Base-by-base conservation (phyloP, 2,797 vertebrate species). In the Sylvia borin region DNA sequence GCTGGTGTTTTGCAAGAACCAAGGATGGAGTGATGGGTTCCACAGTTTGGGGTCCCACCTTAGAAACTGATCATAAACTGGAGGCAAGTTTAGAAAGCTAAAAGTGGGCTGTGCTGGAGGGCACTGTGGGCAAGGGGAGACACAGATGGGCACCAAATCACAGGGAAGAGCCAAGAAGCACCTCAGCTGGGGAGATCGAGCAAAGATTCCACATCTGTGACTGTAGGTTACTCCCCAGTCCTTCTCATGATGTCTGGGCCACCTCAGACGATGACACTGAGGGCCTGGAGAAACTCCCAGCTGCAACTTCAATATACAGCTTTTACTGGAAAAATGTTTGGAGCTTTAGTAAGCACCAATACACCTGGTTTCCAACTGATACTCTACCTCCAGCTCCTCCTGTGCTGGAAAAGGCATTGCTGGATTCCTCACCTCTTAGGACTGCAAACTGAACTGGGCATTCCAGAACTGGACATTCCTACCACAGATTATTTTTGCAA, bases 91-190 rank as follows among this genome's bases (percentile, higher is more conserved):
- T 29, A 60, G 32, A 47, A 40, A 65, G 40, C 38, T 38, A 29
- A 24, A 27, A 53, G 34, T 11, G 36, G 20, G 21, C 48, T 77
- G 38, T 5, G 7, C 51, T 18, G 13, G 12, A 62, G 45, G 1
- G 16, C 24, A 3, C 51, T 66, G 42, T 25, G 57, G 55, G 50
- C 17, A 3, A 21, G 15, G 11, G 36, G 32, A 57, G 53, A 43
- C 16, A 10, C 54, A 58, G 47, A 29, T 0, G 0, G 31, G 34
- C 54, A 26, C 21, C 24, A 25, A 10, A 27, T 16, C 16, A 19
- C 0, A 2, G 55, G 43, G 16, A 58, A 64, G 36, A 64, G 61
- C 20, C 20, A 29, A 47, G 43, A 51, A 27, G 10, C 3, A 48
- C 50, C 5, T 4, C 27, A 29, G 32, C 25, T 38, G 7, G 27